Evolutionary conservation across 2,888 invertebrate genomes (phyloP).

Genomic region (Romanomermis culicivorax): DNA sequence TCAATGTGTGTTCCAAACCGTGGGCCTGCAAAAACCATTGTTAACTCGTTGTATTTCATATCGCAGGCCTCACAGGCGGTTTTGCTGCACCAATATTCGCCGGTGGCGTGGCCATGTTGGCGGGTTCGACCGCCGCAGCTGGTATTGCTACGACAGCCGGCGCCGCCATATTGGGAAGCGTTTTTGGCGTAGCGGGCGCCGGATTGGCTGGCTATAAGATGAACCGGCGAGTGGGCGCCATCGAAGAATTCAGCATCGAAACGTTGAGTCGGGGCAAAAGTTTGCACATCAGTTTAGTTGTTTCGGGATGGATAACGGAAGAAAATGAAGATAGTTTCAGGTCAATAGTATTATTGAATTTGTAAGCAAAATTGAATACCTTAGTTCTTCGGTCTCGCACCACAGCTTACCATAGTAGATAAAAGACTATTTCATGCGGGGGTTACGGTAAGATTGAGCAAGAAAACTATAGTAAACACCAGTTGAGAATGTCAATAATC

Average conservation of each 20-base stretch:
- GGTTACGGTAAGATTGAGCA: too few species aligned
- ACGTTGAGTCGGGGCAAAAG: slow-evolving; percentile 33
- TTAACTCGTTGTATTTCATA: too few species aligned
- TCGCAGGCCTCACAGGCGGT: slow-evolving; percentile 42
- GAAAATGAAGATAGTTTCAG: slow-evolving; percentile 26
- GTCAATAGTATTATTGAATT: too few species aligned
- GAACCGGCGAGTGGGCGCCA: slow-evolving; percentile 45
- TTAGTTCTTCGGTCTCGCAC: too few species aligned
- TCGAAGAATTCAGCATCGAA: slow-evolving; percentile 45
- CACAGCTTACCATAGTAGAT: too few species aligned
- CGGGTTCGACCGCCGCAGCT: slow-evolving; percentile 7
- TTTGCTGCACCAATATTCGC: slow-evolving; percentile 43
- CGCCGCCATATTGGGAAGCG: slow-evolving; percentile 38
- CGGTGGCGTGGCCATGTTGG: slow-evolving; percentile 30
- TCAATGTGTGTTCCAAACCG: too few species aligned
- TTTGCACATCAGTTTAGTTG: slow-evolving; percentile 41
- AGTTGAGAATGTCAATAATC: too few species aligned
- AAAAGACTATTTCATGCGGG: too few species aligned
- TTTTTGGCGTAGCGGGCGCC: slow-evolving; percentile 47
- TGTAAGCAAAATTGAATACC: too few species aligned
- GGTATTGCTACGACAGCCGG: slow-evolving; percentile 35
- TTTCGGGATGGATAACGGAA: slow-evolving; percentile 45
- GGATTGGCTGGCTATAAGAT: slow-evolving; percentile 46
- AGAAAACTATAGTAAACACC: too few species aligned
- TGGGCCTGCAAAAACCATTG: too few species aligned